These are phyloP conservation scores for Melanotaenia pygmaea DNA, from an alignment of 2,797 vertebrate species.

Conservation along the genomic window DNA sequence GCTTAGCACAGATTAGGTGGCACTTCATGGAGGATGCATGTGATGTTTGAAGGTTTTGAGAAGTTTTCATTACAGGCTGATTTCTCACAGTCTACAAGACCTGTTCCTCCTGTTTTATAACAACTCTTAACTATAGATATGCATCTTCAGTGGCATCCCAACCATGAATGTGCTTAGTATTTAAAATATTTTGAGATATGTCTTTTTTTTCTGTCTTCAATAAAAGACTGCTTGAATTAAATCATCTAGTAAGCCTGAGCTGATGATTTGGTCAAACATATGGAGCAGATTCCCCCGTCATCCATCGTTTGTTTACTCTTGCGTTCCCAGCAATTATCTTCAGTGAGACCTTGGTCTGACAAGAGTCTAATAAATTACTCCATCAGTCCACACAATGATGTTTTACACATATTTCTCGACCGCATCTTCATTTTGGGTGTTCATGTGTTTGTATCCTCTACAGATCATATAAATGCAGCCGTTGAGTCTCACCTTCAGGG, in stretches of 20 bases:
- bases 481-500: conserved; percentile 87
- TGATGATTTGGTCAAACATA: too few species aligned
- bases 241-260: too few species aligned
- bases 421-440: not conserved
- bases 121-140: not conserved
- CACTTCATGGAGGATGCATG: not conserved
- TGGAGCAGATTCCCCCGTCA: not conserved
- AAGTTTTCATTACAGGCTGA: not conserved
- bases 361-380: not conserved
- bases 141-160: not conserved
- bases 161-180: not conserved
- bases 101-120: not conserved
- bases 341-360: not conserved
- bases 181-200: not conserved
- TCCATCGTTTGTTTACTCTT: not conserved
- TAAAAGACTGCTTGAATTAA: too few species aligned
- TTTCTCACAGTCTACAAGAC: not conserved
- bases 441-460: not conserved
- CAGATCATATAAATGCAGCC: too few species aligned
- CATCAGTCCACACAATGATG: not conserved
- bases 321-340: not conserved
- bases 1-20: not conserved
- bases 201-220: too few species aligned
- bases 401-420: not conserved
- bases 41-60: not conserved